Evolutionary conservation across 2,797 vertebrate species (phyloP).

Genomic region (Astyanax mexicanus): DNA sequence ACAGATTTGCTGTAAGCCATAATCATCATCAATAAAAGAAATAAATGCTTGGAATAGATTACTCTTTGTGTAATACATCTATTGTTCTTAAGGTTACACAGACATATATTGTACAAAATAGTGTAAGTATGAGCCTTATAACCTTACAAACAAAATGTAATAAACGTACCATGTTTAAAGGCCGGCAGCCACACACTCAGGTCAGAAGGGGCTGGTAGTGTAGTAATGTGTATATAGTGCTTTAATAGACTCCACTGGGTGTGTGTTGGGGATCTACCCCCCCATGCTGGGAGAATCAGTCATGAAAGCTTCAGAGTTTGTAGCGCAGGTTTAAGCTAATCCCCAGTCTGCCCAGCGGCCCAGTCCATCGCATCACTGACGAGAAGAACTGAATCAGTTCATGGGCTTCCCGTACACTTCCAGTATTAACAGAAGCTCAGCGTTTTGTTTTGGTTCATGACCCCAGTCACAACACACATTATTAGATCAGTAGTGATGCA

Average conservation of each 20-base stretch:
- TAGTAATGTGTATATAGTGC: constrained; percentile 16
- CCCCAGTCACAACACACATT: too few species aligned
- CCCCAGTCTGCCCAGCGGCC: constrained; percentile 16
- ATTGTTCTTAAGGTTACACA: too few species aligned
- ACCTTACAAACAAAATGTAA: too few species aligned
- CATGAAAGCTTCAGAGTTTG: constrained; percentile 22
- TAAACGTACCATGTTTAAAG: too few species aligned
- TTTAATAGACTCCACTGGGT: constrained; percentile 12
- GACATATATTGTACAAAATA: too few species aligned
- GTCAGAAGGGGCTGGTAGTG: background rate
- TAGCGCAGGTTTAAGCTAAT: constrained; percentile 38
- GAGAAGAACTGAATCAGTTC: constrained; percentile 3
- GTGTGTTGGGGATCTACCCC: background rate
- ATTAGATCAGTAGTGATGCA: too few species aligned
- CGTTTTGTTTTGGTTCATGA: background rate
- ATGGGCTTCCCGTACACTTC: background rate
- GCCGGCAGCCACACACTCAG: background rate
- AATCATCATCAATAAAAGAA: too few species aligned
- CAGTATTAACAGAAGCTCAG: background rate
- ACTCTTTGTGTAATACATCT: too few species aligned
- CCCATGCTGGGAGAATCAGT: constrained; percentile 29
- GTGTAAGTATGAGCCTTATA: too few species aligned
- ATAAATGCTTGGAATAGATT: too few species aligned
- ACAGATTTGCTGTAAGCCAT: too few species aligned
- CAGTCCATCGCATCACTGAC: constrained; percentile 16